Conservation (phyloP, 2,888 invertebrate species). For the Coremacera marginata region DNA sequence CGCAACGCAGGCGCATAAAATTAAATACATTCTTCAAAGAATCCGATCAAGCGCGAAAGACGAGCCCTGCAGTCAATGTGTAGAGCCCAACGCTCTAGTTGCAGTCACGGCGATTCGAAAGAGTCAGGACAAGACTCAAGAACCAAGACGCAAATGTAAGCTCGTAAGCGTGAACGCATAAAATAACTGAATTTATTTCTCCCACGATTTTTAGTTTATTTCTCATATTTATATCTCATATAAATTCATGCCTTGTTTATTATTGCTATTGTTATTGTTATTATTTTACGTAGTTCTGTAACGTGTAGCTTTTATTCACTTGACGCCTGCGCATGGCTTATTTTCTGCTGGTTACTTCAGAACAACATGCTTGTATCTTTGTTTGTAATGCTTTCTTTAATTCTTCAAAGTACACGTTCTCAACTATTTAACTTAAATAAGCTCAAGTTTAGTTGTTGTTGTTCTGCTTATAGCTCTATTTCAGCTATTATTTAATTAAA, state of each 20-base stretch:
- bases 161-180: neutral
- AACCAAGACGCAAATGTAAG: neutral
- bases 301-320: neutral
- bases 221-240: neutral
- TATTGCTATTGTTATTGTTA: neutral
- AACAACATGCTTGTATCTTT: neutral
- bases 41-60: slow-evolving; percentile 9
- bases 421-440: neutral
- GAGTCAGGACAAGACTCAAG: too few relatives aligned
- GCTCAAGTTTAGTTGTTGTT: too few relatives aligned
- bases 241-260: neutral
- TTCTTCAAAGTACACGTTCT: neutral
- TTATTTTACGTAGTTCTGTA: neutral
- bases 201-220: slow-evolving; percentile 18
- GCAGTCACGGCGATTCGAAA: too few relatives aligned
- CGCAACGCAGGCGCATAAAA: neutral
- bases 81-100: neutral
- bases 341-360: neutral
- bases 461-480: neutral
- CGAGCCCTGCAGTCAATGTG: neutral
- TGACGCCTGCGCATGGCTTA: neutral
- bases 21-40: slow-evolving; percentile 4
- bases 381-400: neutral
- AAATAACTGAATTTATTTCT: slow-evolving; percentile 30
- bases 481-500: neutral